These are phyloP conservation scores for Clepsis dumicolana DNA, from an alignment of 2,888 invertebrate species.

Conservation along the genomic window DNA sequence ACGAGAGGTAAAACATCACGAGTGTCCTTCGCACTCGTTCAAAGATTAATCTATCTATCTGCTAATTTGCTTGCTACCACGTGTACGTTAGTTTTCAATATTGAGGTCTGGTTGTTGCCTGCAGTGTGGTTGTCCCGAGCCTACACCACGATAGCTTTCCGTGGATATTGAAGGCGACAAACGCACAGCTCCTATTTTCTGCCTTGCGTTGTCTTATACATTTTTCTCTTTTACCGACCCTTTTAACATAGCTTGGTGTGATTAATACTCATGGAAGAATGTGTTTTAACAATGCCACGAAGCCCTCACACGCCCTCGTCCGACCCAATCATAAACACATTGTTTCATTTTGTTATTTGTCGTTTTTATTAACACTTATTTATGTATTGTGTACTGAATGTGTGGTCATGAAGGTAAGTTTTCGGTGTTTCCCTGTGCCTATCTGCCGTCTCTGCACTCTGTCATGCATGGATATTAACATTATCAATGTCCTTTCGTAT, in stretches of 20 bases:
- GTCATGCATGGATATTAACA: conserved; percentile 75
- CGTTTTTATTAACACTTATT: conserved; percentile 59
- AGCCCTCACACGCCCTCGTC: conserved; percentile 39
- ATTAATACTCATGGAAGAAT: conserved; percentile 66
- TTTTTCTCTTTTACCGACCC: conserved; percentile 74
- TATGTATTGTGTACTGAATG: conserved; percentile 50
- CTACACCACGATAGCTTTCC: conserved; percentile 64
- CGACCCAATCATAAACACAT: conserved; percentile 63
- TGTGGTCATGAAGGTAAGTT: conserved; percentile 77
- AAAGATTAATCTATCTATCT: conserved; percentile 79
- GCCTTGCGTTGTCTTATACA: conserved; percentile 79
- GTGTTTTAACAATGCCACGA: conserved; percentile 58
- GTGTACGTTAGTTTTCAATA: conserved; percentile 79
- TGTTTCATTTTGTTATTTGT: conserved; percentile 73
- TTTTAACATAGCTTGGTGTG: conserved; percentile 76
- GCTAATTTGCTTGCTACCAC: conserved; percentile 84
- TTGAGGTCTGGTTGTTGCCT: conserved; percentile 83
- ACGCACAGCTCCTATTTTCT: conserved; percentile 80
- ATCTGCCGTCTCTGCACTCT: conserved; percentile 61
- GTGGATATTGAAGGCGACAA: conserved; percentile 80
- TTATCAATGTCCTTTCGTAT: conserved; percentile 45
- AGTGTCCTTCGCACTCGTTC: conserved; percentile 72
- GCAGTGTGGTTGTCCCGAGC: conserved; percentile 71
- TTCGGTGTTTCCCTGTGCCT: conserved; percentile 68
- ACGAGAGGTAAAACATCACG: conserved; percentile 94